Evolutionary conservation across 1,140 invertebrate genomes (phyloP).

Genomic region (Temnothorax longispinosus): DNA sequence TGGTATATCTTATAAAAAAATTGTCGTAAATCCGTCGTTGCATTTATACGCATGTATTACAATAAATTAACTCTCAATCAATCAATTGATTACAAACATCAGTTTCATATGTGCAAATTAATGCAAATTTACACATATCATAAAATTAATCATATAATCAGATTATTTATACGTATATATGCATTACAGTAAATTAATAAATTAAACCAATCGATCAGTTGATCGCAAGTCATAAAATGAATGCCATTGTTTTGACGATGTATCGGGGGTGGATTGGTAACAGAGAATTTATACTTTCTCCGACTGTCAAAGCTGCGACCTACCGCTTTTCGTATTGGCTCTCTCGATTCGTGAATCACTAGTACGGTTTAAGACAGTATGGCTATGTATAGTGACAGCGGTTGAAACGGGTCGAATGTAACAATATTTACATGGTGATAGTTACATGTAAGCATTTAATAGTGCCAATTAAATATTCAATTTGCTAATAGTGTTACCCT

Average conservation of each 20-base stretch:
- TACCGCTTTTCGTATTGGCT: slow-evolving; percentile 35
- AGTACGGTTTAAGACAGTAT: slow-evolving; percentile 67
- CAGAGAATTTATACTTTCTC: slow-evolving; percentile 25
- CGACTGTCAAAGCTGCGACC: slow-evolving; percentile 48
- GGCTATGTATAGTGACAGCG: slow-evolving; percentile 71
- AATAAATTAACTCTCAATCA: slow-evolving; percentile 42
- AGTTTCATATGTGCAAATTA: slow-evolving; percentile 6
- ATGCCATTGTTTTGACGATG: not conserved
- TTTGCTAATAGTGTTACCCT: slow-evolving; percentile 74
- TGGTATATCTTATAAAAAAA: slow-evolving; percentile 14
- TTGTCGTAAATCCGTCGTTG: not conserved
- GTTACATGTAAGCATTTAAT: slow-evolving; percentile 70
- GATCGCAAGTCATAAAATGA: not conserved
- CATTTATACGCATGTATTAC: slow-evolving; percentile 7
- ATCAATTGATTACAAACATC: slow-evolving; percentile 20
- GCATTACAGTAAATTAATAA: slow-evolving; percentile 22
- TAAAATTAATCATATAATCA: slow-evolving; percentile 1
- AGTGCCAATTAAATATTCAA: slow-evolving; percentile 76
- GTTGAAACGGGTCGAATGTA: slow-evolving; percentile 71
- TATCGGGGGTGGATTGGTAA: slow-evolving; percentile 1
- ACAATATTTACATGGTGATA: slow-evolving; percentile 79
- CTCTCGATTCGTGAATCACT: slow-evolving; percentile 44
- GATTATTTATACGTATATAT: not conserved
- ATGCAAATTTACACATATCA: not conserved
- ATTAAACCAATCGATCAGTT: slow-evolving; percentile 3